phyloP scores from a whole-genome alignment of 2,797 vertebrate genomes.

The Mus minutoides region DNA sequence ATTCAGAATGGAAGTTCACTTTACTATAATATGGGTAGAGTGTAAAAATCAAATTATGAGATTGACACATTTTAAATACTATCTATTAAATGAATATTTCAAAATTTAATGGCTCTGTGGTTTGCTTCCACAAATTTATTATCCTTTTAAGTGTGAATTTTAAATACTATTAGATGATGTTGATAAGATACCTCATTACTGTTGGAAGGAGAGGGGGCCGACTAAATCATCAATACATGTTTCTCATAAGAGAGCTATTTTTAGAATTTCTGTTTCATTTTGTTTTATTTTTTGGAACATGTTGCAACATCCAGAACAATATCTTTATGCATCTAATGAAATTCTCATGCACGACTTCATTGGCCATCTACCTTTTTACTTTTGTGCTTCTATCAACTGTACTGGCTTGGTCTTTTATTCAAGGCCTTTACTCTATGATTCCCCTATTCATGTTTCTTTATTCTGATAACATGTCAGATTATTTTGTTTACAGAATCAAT shows the following conservation, averaged over 20 bases:
- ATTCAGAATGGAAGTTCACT: neutral
- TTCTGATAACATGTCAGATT: neutral
- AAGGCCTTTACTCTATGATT: neutral
- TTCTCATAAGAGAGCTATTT: slow-evolving; percentile 1
- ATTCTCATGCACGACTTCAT: slow-evolving; percentile 40
- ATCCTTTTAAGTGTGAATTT: neutral
- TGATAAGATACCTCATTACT: neutral
- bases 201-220: neutral
- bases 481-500: slow-evolving; percentile 1
- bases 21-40: neutral
- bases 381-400: slow-evolving; percentile 41
- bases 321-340: slow-evolving; percentile 21
- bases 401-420: slow-evolving; percentile 36
- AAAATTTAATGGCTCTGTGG: neutral
- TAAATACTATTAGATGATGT: neutral
- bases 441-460: slow-evolving; percentile 27
- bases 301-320: slow-evolving; percentile 48
- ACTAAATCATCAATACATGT: slow-evolving; percentile 41
- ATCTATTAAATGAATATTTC: slow-evolving; percentile 19
- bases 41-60: neutral
- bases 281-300: neutral
- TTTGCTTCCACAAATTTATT: slow-evolving; percentile 21
- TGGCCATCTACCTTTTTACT: neutral
- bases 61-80: neutral
- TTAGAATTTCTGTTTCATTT: neutral